phyloP scores from a whole-genome alignment of 2,797 vertebrate species.

The Phataginus tetradactyla region DNA sequence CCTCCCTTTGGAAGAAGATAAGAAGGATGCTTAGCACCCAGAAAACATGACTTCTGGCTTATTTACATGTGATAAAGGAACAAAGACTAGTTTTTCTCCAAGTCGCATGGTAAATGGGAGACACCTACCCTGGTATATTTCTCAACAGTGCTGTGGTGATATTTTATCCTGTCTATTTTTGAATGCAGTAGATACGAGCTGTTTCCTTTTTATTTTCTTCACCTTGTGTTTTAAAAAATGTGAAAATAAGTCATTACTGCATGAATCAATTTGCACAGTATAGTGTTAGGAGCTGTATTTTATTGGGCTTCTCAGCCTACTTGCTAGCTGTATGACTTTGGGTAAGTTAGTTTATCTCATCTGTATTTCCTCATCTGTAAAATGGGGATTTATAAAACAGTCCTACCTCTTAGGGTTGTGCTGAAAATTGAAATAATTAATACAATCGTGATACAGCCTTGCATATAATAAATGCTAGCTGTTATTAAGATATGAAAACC shows the following conservation, averaged over 20 bases:
- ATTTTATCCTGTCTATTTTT: not conserved
- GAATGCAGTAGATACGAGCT: not conserved
- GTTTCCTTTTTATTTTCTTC: not conserved
- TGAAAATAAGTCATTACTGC: not conserved
- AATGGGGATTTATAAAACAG: not conserved
- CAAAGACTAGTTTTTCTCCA: not conserved
- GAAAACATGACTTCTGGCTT: slow-evolving; percentile 31
- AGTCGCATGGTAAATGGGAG: not conserved
- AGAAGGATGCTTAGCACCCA: not conserved
- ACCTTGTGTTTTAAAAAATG: not conserved
- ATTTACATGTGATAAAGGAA: not conserved
- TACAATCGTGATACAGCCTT: not conserved
- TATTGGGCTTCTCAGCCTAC: not conserved
- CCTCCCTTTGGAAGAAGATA: slow-evolving; percentile 39
- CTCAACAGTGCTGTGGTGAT: not conserved
- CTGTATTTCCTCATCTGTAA: not conserved
- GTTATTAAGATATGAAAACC: slow-evolving; percentile 19
- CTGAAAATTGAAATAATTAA: not conserved
- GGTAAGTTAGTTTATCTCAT: slow-evolving; percentile 5
- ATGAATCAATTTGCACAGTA: not conserved
- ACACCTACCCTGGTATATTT: not conserved
- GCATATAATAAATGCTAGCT: not conserved
- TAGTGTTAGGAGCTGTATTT: not conserved
- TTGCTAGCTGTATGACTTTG: not conserved
- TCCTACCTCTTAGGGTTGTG: not conserved